Base-by-base conservation (phyloP, 1,140 invertebrate genomes). In the Drosophila aff. region DNA sequence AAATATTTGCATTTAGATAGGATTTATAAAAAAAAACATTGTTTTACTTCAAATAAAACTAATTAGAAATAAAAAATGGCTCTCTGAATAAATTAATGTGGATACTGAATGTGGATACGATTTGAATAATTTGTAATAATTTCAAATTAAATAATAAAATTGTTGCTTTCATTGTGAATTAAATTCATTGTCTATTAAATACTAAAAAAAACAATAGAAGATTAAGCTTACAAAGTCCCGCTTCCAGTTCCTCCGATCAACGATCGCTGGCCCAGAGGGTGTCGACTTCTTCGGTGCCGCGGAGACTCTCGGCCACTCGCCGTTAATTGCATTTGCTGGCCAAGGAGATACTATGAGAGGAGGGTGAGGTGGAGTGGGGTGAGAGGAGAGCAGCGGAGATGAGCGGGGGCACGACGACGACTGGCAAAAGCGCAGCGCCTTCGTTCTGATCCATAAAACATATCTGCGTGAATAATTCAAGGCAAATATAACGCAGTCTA, bases 401-500 rank as follows among this genome's bases (percentile, higher is more conserved):
- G 18, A 36, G 28, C 26, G 4, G n/a, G 10, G 44, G 21, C 18
- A 18, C 10, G 26, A 18, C 41, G 6, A 33, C 15, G 40, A 47
- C 78, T 64, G 61, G 64, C 82, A 84, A 84, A 84, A 84, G 81
- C 82, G 81, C 81, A 84, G 81, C 81, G 68, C 60, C 58, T 75
- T 63, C 64, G 61, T 63, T 61, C 21, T 82, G 77, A 74, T 76
- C 63, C 66, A 85, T 85, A 85, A 84, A 85, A 85, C 73, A 83
- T 86, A 89, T 87, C 67, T 65, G 69, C 77, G 46, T 83, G 67
- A 89, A 87, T 87, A 77, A 89, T 89, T 87, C 67, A 87, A 87
- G 74, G 76, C 76, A 87, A 89, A 89, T 83, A 89, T 84, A 87
- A 89, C 84, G 84, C 77, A 84, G 81, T 89, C 84, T 89, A 83